phyloP scores from a whole-genome alignment of 2,113 vertebrate species.

The Paraplagusia blochii region DNA sequence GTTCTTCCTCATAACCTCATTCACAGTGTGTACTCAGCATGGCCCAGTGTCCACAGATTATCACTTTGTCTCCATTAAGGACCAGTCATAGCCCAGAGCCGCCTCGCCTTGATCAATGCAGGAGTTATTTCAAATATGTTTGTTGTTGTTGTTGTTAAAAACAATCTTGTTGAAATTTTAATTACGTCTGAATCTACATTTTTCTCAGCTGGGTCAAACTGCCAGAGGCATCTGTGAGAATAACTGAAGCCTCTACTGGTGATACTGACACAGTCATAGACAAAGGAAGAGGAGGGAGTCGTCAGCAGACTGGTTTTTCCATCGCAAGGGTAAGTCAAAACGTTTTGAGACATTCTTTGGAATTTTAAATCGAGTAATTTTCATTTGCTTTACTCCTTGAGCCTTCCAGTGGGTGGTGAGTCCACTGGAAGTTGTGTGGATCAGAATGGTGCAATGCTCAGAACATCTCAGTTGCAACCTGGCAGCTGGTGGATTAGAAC shows the following conservation, averaged over 20 bases:
- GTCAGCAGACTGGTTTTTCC: no score
- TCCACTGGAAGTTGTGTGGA: no score
- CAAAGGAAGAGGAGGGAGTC: neutral
- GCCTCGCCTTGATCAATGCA: constrained; percentile 12
- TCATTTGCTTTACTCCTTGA: no score
- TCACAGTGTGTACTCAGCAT: constrained; percentile 26
- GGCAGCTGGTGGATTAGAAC: no score
- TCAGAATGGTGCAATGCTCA: no score
- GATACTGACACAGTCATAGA: constrained; percentile 47
- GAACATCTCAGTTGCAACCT: no score
- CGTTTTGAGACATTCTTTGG: no score
- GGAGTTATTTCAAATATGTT: neutral
- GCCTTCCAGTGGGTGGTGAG: no score
- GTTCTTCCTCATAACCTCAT: constrained; percentile 34
- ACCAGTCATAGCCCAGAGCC: constrained; percentile 17
- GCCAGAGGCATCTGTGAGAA: constrained; percentile 24
- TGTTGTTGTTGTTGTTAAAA: neutral
- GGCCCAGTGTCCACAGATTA: constrained; percentile 27
- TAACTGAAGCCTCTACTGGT: constrained; percentile 33
- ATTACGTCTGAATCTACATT: constrained; percentile 7
- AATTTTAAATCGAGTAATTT: no score
- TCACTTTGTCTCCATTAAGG: constrained; percentile 39
- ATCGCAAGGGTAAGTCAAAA: no score
- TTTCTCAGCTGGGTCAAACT: constrained; percentile 7
- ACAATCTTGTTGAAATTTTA: constrained; percentile 7